phyloP scores from a whole-genome alignment of 2,797 vertebrate species.

The Podarcis siculus region DNA sequence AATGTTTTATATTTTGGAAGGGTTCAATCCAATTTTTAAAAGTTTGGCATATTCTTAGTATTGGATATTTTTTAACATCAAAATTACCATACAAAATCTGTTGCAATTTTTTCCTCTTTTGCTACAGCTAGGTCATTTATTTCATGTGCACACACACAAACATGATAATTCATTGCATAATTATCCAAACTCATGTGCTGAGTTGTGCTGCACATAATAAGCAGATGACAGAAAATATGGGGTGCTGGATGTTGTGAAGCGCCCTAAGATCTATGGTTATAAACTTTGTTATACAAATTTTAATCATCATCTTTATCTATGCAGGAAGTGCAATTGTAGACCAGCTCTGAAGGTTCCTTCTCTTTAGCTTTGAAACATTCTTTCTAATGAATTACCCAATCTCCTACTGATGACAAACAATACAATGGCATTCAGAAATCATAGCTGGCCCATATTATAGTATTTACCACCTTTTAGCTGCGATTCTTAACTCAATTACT shows the following conservation, averaged over 20 bases:
- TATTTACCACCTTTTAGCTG: neutral
- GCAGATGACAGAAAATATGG: neutral
- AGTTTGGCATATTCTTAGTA: conserved; percentile 47
- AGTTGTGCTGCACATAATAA: neutral
- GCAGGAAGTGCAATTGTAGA: neutral
- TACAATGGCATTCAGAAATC: too few relatives aligned
- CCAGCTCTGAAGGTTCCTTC: neutral
- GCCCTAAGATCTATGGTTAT: too few relatives aligned
- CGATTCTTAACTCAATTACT: neutral
- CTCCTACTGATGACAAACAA: neutral
- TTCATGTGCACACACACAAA: neutral
- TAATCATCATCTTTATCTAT: neutral
- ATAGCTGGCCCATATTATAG: neutral
- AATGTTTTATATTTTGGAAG: conserved; percentile 53
- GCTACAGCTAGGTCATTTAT: conserved; percentile 6
- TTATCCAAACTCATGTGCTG: neutral
- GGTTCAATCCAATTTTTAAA: conserved; percentile 22
- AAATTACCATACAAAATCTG: conserved; percentile 47
- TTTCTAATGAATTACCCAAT: neutral
- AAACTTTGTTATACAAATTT: too few relatives aligned
- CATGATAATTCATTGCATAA: neutral
- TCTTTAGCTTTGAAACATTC: neutral
- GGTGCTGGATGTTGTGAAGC: neutral
- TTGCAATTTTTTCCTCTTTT: conserved; percentile 22
- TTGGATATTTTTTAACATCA: conserved; percentile 19